Evolutionary conservation across 2,888 invertebrate genomes (phyloP).

Genomic region (Terebella lapidaria): DNA sequence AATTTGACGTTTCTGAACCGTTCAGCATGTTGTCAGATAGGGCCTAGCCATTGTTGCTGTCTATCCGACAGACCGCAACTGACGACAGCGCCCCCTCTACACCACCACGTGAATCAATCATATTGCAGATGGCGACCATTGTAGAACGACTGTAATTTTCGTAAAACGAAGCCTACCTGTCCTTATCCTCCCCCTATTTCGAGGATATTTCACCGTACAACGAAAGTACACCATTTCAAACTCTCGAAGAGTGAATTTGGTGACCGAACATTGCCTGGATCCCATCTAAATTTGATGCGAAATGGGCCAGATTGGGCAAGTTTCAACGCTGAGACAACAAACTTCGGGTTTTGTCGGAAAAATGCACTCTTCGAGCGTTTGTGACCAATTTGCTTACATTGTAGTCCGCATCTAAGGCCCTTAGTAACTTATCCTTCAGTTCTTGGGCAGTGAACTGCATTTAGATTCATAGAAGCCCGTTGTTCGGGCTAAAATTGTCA

Average conservation of each 20-base stretch:
- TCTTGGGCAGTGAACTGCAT: conserved; percentile 63
- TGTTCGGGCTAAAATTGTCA: conserved; percentile 34
- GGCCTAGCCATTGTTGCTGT: no score
- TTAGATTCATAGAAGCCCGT: conserved; percentile 52
- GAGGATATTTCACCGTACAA: no score
- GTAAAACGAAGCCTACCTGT: neutral
- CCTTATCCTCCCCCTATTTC: neutral
- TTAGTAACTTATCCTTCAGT: conserved; percentile 92
- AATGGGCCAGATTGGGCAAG: neutral
- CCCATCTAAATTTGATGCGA: neutral
- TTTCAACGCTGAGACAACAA: neutral
- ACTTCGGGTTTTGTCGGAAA: neutral
- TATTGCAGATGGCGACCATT: neutral
- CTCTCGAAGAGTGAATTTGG: neutral
- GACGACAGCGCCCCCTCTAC: neutral
- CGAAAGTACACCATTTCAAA: neutral
- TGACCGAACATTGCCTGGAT: neutral
- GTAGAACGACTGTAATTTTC: neutral
- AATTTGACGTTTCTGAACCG: no score
- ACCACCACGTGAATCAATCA: neutral
- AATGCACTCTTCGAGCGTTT: neutral
- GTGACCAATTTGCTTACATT: conserved; percentile 74
- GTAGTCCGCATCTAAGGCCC: conserved; percentile 93
- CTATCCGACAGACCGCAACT: neutral
- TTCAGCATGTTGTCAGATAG: no score